Base-by-base conservation (phyloP, 2,888 invertebrate species). In the Philereme vetulata region DNA sequence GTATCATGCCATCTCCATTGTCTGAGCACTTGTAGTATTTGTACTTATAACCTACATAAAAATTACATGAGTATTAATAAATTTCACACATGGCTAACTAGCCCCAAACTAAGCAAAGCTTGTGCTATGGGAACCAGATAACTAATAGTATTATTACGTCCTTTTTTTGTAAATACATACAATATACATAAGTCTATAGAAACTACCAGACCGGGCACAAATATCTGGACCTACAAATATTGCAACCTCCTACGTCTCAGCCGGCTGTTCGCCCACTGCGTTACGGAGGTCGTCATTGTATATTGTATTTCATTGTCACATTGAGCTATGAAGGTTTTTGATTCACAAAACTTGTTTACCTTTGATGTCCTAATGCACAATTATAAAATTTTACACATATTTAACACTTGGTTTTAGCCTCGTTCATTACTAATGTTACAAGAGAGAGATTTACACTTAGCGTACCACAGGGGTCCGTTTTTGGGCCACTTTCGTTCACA, bases 401-500 rank as follows among this genome's bases (percentile, higher is more conserved):
- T 38, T 0, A 6, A 21, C 21, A 21, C 21, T 21, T 21, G 21
- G 21, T 21, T 21, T 21, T 21, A 2, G 21, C 21, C 21, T 21
- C 2, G 21, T 21, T 21, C 21, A 21, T 21, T 21, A 21, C 21
- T 21, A 21, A 21, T 21, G 21, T 21, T 21, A 21, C 21, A 21
- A 21, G 21, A 21, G 21, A 21, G 21, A 21, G 21, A 1, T 21
- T 21, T n/a, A 10, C 10, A n/a, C 7, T n/a, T 43, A 45, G 50
- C 43, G 53, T 63, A 34, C 9, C 60, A 10, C 60, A 60, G 10
- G 64, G 57, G 4, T 10, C 40, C 4, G 5, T 48, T n/a, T 36
- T 57, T 21, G 21, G 36, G 10, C 64, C 51, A 48, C 32, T 52
- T 33, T 43, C 56, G 0, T 56, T 51, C 38, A 8, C 32, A 35